Base-by-base conservation (phyloP, 1,140 invertebrate genomes). In the Drosophila tropicalis region DNA sequence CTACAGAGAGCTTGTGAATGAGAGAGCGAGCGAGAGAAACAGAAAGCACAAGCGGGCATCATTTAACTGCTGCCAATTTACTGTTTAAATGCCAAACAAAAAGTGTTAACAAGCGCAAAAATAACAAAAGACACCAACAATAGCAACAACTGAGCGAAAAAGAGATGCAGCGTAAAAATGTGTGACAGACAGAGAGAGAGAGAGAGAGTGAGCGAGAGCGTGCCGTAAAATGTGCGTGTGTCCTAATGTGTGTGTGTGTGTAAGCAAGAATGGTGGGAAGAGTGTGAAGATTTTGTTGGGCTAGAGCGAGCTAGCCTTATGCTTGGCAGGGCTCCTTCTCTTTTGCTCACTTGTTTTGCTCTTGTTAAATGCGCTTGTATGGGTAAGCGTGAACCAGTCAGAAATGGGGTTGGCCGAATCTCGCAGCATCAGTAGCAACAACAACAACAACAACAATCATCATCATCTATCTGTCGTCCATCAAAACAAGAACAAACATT, bases 31-130 rank as follows among this genome's bases (percentile, higher is more conserved):
- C 39, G 54, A 66, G 72, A 39, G 69, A 22, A 68, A 51, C 44
- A 13, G 69, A 69, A 58, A 55, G 51, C 39, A 60, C 62, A 65
- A 79, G 6, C 63, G 69, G 71, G 74, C 87, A 77, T 76, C 90
- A 86, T 86, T 91, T 91, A 91, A 91, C 90, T 91, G 90, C 85
- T 87, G 90, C 80, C 90, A 91, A 91, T 91, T 91, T 91, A 91
- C 90, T 91, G 90, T 91, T 91, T 91, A 91, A 91, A 91, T 87
- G 90, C 86, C 90, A 91, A 87, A 91, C 90, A 91, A 91, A 91
- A 91, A 91, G 90, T 91, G 90, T 86, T 89, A 87, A 87, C 83
- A 87, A 91, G 90, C 85, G 90, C 86, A 81, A 91, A 91, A 91
- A 86, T 86, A 90, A 91, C 80, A 91, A 91, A 90, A 90, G 76